Conservation (phyloP, 2,797 vertebrate genomes). For the Vultur gryphus region DNA sequence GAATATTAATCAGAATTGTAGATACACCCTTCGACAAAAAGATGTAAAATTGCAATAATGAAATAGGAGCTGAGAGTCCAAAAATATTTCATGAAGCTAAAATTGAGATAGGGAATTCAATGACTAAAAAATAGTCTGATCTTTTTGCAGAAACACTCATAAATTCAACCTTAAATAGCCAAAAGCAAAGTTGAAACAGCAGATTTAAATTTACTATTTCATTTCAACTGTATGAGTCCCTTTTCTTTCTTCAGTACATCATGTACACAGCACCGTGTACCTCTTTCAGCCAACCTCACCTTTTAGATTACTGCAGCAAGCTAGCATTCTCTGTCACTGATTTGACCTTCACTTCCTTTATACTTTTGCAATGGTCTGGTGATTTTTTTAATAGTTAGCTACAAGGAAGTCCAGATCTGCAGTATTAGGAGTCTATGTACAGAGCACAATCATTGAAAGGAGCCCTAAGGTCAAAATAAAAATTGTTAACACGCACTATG, state of each 20-base stretch:
- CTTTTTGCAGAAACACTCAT: neutral
- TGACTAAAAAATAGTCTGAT: neutral
- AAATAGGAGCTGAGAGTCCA: neutral
- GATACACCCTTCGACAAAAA: neutral
- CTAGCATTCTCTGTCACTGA: neutral
- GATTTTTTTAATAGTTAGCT: constrained; percentile 35
- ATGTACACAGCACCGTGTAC: neutral
- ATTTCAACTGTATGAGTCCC: neutral
- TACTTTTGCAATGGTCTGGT: constrained; percentile 2
- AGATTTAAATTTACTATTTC: neutral
- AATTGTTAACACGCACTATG: neutral
- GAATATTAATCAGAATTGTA: neutral
- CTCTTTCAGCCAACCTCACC: neutral
- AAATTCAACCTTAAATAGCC: neutral
- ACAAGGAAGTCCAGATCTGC: neutral
- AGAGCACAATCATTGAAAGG: neutral
- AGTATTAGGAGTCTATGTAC: neutral
- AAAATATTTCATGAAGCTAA: neutral
- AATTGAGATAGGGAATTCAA: neutral
- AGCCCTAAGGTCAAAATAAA: neutral
- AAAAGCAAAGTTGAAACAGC: neutral
- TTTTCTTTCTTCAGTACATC: neutral
- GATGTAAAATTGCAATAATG: neutral
- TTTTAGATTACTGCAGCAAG: constrained; percentile 2
- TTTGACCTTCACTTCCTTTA: constrained; percentile 29